Evolutionary conservation across 2,797 vertebrate species (phyloP), one percentile per base, ranked within the genome.

Genomic region (Peromyscus attwateri): DNA sequence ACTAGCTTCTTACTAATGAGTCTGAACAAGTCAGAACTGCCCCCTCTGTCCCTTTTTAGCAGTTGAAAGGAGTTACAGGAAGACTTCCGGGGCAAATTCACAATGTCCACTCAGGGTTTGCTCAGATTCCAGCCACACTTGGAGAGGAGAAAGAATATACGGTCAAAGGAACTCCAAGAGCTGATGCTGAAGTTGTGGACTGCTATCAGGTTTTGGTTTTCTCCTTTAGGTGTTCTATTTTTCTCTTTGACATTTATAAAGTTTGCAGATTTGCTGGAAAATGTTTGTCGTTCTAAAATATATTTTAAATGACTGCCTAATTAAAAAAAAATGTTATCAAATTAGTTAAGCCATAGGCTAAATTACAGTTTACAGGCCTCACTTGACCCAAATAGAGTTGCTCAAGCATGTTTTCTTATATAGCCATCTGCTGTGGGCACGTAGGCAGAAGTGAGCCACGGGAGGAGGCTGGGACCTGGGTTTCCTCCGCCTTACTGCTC

Each of bases 1-100:
- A 52, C 49, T 52, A 52, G 85, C 64, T 92, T 88, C 92, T 87
- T 14, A 91, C 55, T 94, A 92, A 97, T 27, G 55, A 95, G 64
- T 16, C 66, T 77, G 75, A 96, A 87, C 80, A 93, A 95, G 70
- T 91, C 29, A 77, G 43, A 95, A 62, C 0, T 66, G 49, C 83
- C 89, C 60, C 57, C 57, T 76, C 13, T 34, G 3, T 87, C 57
- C 83, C 19, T 91, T 85, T 49, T 87, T 66, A 91, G 43, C 13
- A 87, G 37, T 16, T 55, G 83, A 90, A 85, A 77, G 3, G 13
- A 62, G 68, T 87, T 84, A 55, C 14, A 57, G 46, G 46, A 94
- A 81, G 64, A 46, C 17, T 27, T 70, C 25, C 1, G 4, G 55
- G 34, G 64, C 17, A 85, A 64, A 90, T 77, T 89, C 64, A 89